A percentile compares a stretch with the other conserved stretches of the same genome.
These are phyloP conservation scores for Mionectes olivaceus DNA, from an alignment of 2,797 vertebrate genomes.

Conservation along the genomic window DNA sequence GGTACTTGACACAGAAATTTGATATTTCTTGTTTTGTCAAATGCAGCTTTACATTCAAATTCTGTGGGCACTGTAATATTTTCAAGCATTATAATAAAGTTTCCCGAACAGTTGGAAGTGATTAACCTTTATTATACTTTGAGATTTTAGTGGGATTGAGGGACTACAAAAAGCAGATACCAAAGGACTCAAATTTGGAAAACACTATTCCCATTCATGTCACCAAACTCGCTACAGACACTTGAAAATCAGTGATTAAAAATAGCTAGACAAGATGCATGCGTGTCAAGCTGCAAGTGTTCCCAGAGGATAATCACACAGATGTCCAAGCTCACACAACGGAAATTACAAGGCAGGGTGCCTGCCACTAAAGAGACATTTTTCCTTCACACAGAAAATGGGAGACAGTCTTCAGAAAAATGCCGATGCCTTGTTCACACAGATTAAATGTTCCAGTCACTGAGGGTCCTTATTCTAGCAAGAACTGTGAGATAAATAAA, in stretches of 20 bases:
- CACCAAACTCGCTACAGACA: conserved; percentile 49
- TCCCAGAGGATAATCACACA: conserved; percentile 65
- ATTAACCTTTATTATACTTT: conserved; percentile 40
- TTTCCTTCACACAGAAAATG: conserved; percentile 62
- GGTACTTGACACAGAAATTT: not conserved
- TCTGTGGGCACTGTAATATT: not conserved
- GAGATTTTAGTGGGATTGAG: not conserved
- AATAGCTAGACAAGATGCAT: conserved; percentile 53
- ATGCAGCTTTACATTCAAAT: not conserved
- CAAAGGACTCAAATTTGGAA: conserved; percentile 27
- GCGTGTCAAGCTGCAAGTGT: conserved; percentile 55
- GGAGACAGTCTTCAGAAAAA: conserved; percentile 64
- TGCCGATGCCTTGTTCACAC: conserved; percentile 33
- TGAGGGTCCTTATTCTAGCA: conserved; percentile 22
- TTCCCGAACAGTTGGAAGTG: conserved; percentile 58
- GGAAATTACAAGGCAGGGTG: conserved; percentile 67
- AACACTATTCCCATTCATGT: conserved; percentile 65
- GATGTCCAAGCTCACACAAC: conserved; percentile 68
- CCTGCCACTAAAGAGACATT: conserved; percentile 59
- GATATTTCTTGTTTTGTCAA: not conserved
- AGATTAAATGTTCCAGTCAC: not conserved
- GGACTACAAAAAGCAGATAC: conserved; percentile 35
- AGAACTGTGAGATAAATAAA: conserved; percentile 59
- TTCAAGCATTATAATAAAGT: conserved; percentile 5
- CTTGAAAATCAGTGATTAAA: conserved; percentile 67